phyloP scores from a whole-genome alignment of 2,888 invertebrate genomes.

The Rotaria sp. region DNA sequence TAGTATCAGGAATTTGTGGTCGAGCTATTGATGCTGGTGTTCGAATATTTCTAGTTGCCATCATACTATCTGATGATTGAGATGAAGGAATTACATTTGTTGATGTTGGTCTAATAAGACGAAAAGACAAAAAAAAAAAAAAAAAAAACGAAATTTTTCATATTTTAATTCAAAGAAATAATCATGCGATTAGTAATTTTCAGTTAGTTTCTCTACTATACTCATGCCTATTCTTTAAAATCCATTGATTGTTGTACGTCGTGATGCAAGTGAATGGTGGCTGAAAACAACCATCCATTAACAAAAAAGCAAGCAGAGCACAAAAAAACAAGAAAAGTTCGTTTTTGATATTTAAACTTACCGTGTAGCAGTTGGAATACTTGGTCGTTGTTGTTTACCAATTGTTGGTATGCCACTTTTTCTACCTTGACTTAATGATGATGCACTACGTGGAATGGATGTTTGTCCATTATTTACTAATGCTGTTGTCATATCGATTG shows the following conservation, averaged over 20 bases:
- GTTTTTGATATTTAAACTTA: neutral
- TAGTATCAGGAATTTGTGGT: slow-evolving; percentile 18
- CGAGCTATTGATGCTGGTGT: neutral
- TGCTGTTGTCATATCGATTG: neutral
- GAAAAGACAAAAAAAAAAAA: neutral
- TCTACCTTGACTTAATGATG: slow-evolving; percentile 3
- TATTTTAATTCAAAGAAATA: too few species aligned
- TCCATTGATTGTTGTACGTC: neutral
- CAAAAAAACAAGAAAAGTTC: neutral
- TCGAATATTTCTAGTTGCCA: neutral
- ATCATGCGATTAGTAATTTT: neutral
- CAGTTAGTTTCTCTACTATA: neutral
- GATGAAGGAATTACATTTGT: neutral
- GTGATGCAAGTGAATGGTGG: neutral
- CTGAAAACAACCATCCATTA: neutral
- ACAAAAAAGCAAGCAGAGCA: neutral
- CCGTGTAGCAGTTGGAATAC: neutral
- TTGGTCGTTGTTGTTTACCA: neutral
- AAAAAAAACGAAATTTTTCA: too few species aligned
- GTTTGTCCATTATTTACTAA: neutral
- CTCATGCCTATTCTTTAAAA: neutral
- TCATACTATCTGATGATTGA: slow-evolving; percentile 13
- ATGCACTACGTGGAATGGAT: neutral
- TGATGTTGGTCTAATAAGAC: neutral
- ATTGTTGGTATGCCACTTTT: slow-evolving; percentile 14